Base-by-base conservation (phyloP, 2,113 vertebrate species). In the Cricetomys ansorgei region DNA sequence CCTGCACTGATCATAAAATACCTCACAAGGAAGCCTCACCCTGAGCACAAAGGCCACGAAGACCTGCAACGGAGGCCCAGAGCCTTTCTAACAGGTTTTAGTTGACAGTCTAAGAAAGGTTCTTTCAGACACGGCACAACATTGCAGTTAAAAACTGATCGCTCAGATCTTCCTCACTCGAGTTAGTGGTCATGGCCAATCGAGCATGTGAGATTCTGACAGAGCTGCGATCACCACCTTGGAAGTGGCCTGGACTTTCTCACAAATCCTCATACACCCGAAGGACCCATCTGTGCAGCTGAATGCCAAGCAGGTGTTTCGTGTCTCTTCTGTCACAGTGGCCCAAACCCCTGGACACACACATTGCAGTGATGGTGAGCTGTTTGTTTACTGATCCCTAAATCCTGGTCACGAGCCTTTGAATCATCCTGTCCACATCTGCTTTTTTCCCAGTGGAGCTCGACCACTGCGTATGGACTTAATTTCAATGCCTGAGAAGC, bases 271-370 rank as follows among this genome's bases (percentile, higher is more conserved):
- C 19, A 3, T 5, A 8, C 65, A 31, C 75, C 31, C 0, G 53
- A 5, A 25, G 9, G 43, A 11, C 13, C 9, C 0, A 8, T 16
- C 43, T 19, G 1, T 0, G 1, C 21, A 43, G 34, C 48, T 34
- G 0, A 12, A 13, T 1, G 1, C 2, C 21, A 48, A 40, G 25
- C 12, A 15, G 15, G 8, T 37, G 9, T 1, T 15, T 50, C 81
- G 48, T 62, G 19, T 13, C 62, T 50, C n/a, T 79, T 73, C 45
- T 6, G 34, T 29, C 83, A 62, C 7, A 1, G 29, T 34, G 43
- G 50, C 21, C 17, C 57, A 43, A 21, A 31, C 4, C 23, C 50
- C 53, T 17, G 21, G 55, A 75, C 7, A 9, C 12, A 11, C 3
- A 40, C 43, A 72, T n/a, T 81, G 59, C 1, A 23, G 91, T 3